These are phyloP conservation scores for Leptonema lineaticorne DNA, from an alignment of 1,140 invertebrate genomes.

Conservation along the genomic window DNA sequence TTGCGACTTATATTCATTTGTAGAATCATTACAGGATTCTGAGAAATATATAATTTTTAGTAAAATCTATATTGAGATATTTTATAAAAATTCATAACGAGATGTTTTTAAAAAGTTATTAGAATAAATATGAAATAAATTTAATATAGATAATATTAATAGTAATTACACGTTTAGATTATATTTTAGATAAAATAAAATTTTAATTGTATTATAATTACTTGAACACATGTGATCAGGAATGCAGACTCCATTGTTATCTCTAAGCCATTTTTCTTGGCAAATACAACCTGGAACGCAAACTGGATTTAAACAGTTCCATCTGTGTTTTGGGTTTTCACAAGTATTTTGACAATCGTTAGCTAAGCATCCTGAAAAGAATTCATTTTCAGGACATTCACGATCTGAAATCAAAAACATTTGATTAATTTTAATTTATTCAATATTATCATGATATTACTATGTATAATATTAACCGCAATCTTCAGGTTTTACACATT, in stretches of 20 bases:
- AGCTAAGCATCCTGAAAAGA: background rate
- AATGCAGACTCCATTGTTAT: background rate
- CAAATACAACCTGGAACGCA: slow-evolving; percentile 3
- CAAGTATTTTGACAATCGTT: background rate
- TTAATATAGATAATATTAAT: too few relatives aligned
- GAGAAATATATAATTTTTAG: too few relatives aligned
- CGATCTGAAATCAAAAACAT: background rate
- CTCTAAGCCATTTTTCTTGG: background rate
- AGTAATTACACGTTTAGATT: too few relatives aligned
- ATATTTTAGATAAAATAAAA: too few relatives aligned
- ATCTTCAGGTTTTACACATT: background rate
- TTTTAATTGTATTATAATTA: too few relatives aligned
- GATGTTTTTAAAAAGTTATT: too few relatives aligned
- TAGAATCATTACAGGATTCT: too few relatives aligned
- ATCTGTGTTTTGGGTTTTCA: background rate
- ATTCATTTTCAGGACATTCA: background rate
- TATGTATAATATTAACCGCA: background rate
- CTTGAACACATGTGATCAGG: background rate
- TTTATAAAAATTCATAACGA: too few relatives aligned
- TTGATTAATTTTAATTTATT: background rate
- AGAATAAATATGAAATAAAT: too few relatives aligned
- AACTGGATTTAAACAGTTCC: background rate
- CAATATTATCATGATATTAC: background rate
- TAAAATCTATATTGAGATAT: too few relatives aligned
- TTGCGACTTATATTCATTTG: too few relatives aligned